These are phyloP conservation scores for Myotis myotis DNA, from an alignment of 2,797 vertebrate species.

Conservation along the genomic window DNA sequence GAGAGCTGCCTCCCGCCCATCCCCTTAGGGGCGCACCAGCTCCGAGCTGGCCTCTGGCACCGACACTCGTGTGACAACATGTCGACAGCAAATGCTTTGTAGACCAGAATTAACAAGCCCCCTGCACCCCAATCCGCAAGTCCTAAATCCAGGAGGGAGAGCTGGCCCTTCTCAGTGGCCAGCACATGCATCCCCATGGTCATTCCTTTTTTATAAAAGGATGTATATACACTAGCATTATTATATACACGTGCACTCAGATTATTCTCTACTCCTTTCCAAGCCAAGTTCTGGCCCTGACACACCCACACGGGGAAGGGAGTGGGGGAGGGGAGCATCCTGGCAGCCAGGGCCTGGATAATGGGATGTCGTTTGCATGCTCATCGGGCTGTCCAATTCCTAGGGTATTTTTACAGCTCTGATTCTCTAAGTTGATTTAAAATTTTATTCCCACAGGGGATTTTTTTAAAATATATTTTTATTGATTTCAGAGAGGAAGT, in stretches of 20 bases:
- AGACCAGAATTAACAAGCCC: not conserved
- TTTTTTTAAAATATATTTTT: too few relatives aligned
- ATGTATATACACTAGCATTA: fast-evolving
- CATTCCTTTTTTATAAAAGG: not conserved
- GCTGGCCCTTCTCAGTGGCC: not conserved
- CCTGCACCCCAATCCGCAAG: too few relatives aligned
- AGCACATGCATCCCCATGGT: fast-evolving
- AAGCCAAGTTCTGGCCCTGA: not conserved
- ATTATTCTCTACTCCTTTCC: fast-evolving
- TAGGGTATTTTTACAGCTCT: not conserved
- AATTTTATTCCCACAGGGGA: not conserved
- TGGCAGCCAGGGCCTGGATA: fast-evolving
- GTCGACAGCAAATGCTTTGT: not conserved
- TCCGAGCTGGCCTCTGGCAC: fast-evolving
- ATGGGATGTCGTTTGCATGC: too few relatives aligned
- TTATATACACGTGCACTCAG: fast-evolving
- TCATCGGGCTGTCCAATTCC: fast-evolving
- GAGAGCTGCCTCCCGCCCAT: not conserved
- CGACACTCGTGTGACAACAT: fast-evolving
- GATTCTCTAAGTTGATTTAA: not conserved
- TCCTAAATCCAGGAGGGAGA: not conserved
- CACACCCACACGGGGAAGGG: fast-evolving
- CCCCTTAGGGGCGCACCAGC: not conserved
- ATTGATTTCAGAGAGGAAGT: too few relatives aligned
- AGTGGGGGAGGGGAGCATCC: fast-evolving